These are phyloP conservation scores for Ichneumon xanthorius DNA, from an alignment of 2,888 invertebrate species.

Conservation along the genomic window DNA sequence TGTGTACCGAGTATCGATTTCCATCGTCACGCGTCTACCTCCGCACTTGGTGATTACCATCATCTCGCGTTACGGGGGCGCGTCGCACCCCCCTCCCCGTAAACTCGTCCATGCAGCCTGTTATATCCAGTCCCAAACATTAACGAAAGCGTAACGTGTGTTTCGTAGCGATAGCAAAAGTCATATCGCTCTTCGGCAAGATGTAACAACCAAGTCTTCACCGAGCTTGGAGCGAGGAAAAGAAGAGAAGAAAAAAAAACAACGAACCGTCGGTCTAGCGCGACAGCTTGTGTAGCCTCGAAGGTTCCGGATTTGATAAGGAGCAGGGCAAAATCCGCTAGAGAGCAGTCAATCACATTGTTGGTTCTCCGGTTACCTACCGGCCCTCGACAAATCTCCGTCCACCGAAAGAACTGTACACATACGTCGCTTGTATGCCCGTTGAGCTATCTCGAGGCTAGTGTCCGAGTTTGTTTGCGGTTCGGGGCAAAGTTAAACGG, in stretches of 20 bases:
- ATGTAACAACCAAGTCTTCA: conserved; percentile 30
- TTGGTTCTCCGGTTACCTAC: conserved; percentile 37
- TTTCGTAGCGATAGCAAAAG: not conserved
- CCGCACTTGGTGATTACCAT: conserved; percentile 71
- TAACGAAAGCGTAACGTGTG: conserved; percentile 71
- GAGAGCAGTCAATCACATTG: conserved; percentile 35
- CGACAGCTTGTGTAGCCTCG: conserved; percentile 48
- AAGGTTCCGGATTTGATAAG: conserved; percentile 63
- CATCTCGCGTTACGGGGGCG: conserved; percentile 71
- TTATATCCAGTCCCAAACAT: conserved; percentile 28
- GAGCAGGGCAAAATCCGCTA: conserved; percentile 19
- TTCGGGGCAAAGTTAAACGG: conserved; percentile 49
- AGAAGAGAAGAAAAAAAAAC: conserved; percentile 35
- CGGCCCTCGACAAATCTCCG: conserved; percentile 29
- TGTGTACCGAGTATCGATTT: conserved; percentile 72
- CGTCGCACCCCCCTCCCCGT: conserved; percentile 55
- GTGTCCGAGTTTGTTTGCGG: conserved; percentile 56
- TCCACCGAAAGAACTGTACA: conserved; percentile 32
- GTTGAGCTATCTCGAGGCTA: conserved; percentile 26
- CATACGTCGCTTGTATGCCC: conserved; percentile 7
- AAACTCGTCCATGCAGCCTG: conserved; percentile 59
- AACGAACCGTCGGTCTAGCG: conserved; percentile 35
- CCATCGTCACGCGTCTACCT: conserved; percentile 72
- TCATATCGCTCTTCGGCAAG: conserved; percentile 18
- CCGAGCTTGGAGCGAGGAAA: not conserved